Percentiles rank a stretch among this genome's conserved stretches.
These are phyloP conservation scores for Agrochola lota DNA, from an alignment of 2,888 invertebrate genomes.

Conservation along the genomic window DNA sequence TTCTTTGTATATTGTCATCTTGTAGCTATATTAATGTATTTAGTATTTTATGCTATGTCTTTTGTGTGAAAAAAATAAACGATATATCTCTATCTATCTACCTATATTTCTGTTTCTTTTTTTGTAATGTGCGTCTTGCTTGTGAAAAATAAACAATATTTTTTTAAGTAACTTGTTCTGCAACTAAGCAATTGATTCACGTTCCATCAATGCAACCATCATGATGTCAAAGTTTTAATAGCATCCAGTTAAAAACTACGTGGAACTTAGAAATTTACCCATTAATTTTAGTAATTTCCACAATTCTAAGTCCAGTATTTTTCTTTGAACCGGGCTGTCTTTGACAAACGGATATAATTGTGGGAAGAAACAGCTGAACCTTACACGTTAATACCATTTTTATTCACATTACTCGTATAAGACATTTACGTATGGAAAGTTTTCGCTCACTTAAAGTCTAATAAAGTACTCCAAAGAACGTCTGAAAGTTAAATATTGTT, in stretches of 20 bases:
- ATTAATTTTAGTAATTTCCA: slow-evolving; percentile 62
- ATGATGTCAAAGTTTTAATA: slow-evolving; percentile 22
- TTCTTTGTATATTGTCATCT: too few species aligned
- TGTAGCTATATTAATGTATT: too few species aligned
- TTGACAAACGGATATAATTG: slow-evolving; percentile 43
- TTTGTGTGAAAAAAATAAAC: too few species aligned
- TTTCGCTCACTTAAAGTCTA: background rate
- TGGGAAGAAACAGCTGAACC: slow-evolving; percentile 60
- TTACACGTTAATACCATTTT: slow-evolving; percentile 40
- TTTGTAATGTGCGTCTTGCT: background rate
- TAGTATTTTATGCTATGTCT: too few species aligned
- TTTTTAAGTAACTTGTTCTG: background rate
- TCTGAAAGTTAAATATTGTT: background rate
- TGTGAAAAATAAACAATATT: background rate
- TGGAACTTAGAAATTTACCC: slow-evolving; percentile 39
- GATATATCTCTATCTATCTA: too few species aligned
- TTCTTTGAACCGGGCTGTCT: slow-evolving; percentile 34
- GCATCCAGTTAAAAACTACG: slow-evolving; percentile 34
- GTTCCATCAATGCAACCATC: background rate
- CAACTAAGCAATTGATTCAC: background rate
- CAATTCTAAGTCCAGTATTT: slow-evolving; percentile 41
- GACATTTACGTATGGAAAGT: background rate
- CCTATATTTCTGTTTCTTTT: background rate
- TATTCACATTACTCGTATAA: slow-evolving; percentile 8
- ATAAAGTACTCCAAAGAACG: too few species aligned